Conservation (phyloP, 2,888 invertebrate species). For the Caenorhabditis afra region DNA sequence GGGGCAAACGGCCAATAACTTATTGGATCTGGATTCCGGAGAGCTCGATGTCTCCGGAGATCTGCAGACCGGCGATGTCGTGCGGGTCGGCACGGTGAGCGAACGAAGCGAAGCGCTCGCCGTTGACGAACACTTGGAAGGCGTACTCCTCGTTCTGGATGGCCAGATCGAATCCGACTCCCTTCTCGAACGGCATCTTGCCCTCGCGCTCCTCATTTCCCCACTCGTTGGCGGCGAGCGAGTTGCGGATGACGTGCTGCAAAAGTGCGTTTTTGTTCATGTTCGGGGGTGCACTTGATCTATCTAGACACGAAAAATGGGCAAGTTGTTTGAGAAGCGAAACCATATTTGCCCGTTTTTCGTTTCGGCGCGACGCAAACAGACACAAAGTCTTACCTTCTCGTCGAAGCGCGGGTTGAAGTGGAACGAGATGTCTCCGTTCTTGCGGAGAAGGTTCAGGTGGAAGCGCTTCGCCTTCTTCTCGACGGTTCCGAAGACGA, state of each 20-base stretch:
- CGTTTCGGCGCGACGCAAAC: slow-evolving; percentile 24
- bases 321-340: slow-evolving; percentile 21
- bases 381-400: slow-evolving; percentile 61
- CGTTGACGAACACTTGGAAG: slow-evolving; percentile 80
- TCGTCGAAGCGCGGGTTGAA: slow-evolving; percentile 79
- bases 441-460: slow-evolving; percentile 78
- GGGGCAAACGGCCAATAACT: slow-evolving; percentile 21
- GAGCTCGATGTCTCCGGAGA: slow-evolving; percentile 79
- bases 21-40: slow-evolving; percentile 79
- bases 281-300: slow-evolving; percentile 17
- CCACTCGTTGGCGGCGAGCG: slow-evolving; percentile 76
- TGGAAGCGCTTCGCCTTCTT: slow-evolving; percentile 80
- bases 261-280: slow-evolving; percentile 19
- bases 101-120: slow-evolving; percentile 80
- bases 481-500: slow-evolving; percentile 79
- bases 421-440: slow-evolving; percentile 80
- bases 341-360: slow-evolving; percentile 35
- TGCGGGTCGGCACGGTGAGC: slow-evolving; percentile 80
- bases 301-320: slow-evolving; percentile 28
- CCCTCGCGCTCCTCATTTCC: slow-evolving; percentile 80
- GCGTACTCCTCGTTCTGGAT: slow-evolving; percentile 80
- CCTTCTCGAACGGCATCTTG: slow-evolving; percentile 80
- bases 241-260: slow-evolving; percentile 74
- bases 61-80: slow-evolving; percentile 79
- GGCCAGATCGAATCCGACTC: slow-evolving; percentile 79